Evolutionary conservation across 2,888 invertebrate species (phyloP).

Genomic region (Pogonocherus hispidulus): DNA sequence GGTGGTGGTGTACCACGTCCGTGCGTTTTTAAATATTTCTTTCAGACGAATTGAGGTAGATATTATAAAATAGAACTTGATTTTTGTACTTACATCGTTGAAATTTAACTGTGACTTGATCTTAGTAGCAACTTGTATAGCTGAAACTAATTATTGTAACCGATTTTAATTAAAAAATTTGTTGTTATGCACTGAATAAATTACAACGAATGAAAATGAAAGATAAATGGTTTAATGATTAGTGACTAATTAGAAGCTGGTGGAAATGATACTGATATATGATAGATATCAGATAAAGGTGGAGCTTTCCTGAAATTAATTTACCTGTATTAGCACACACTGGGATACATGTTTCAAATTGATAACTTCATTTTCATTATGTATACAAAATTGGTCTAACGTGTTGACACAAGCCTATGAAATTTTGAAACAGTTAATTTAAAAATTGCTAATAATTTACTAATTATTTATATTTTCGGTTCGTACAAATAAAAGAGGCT

Average conservation of each 20-base stretch:
- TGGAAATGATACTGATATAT: background rate
- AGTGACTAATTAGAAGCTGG: background rate
- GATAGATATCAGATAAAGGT: background rate
- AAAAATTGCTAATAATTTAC: no score
- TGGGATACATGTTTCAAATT: no score
- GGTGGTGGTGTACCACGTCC: constrained; percentile 50
- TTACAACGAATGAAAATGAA: background rate
- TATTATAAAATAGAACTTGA: background rate
- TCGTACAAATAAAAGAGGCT: no score
- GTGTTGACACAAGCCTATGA: no score
- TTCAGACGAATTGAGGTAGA: constrained; percentile 19
- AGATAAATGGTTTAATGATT: no score
- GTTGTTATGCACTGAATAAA: background rate
- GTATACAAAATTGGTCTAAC: no score
- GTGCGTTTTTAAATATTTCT: constrained; percentile 31
- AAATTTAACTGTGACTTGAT: no score
- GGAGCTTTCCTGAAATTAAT: background rate
- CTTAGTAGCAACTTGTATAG: no score
- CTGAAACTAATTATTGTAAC: background rate
- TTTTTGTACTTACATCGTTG: no score
- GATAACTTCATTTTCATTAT: no score
- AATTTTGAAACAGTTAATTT: no score
- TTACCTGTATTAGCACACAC: background rate
- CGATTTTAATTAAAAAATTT: background rate
- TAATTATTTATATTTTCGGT: no score